A percentile compares a stretch with the other conserved stretches of the same genome.
These are phyloP conservation scores for Apoda limacodes DNA, from an alignment of 2,888 invertebrate species.

Conservation along the genomic window DNA sequence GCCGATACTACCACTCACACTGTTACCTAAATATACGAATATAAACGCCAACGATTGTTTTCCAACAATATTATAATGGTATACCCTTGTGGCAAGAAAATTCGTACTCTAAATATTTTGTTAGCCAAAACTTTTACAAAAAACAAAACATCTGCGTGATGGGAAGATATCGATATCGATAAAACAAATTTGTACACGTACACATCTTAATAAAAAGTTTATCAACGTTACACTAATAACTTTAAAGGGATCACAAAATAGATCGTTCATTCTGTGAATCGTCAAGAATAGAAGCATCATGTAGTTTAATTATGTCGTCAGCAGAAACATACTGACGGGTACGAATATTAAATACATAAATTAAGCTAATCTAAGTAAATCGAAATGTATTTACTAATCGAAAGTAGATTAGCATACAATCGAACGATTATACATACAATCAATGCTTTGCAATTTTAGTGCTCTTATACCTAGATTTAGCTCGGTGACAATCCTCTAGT, in stretches of 20 bases:
- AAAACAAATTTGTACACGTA: slow-evolving; percentile 63
- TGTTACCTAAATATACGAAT: not conserved
- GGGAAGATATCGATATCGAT: slow-evolving; percentile 47
- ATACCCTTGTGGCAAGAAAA: slow-evolving; percentile 65
- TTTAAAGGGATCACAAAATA: slow-evolving; percentile 18
- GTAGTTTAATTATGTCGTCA: slow-evolving; percentile 16
- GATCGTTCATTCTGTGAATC: not conserved
- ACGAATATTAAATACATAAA: slow-evolving; percentile 28
- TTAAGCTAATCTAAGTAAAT: slow-evolving; percentile 48
- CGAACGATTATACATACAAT: slow-evolving; percentile 37
- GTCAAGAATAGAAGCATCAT: not conserved
- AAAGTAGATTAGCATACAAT: slow-evolving; percentile 45
- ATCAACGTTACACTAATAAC: slow-evolving; percentile 23
- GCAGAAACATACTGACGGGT: slow-evolving; percentile 13
- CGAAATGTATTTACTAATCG: slow-evolving; percentile 54
- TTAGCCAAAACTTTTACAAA: slow-evolving; percentile 58
- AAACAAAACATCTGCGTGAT: slow-evolving; percentile 43
- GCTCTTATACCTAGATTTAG: slow-evolving; percentile 41
- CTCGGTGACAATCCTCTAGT: slow-evolving; percentile 11
- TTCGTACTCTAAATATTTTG: slow-evolving; percentile 39
- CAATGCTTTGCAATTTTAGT: slow-evolving; percentile 46
- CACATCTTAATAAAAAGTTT: slow-evolving; percentile 30
- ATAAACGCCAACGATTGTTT: slow-evolving; percentile 46
- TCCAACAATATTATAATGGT: slow-evolving; percentile 60
- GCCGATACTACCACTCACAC: not conserved